These are phyloP conservation scores for Rhynchonema sp. DNA, from an alignment of 2,888 invertebrate genomes.

Conservation along the genomic window DNA sequence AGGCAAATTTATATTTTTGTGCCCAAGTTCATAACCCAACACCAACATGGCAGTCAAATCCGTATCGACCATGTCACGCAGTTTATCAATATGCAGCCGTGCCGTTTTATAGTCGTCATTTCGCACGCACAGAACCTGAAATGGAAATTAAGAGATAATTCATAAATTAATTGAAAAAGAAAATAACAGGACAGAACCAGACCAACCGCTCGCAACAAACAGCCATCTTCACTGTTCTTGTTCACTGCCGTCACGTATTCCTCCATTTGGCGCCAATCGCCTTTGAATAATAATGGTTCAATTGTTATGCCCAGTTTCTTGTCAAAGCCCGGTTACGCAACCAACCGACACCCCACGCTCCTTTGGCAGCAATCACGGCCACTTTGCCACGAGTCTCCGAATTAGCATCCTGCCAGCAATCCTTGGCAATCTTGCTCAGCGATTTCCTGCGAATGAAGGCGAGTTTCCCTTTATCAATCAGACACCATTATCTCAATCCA, in stretches of 20 bases:
- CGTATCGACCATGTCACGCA: slow-evolving; percentile 77
- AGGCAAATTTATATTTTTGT: too few species aligned
- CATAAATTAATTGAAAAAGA: too few species aligned
- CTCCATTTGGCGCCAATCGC: slow-evolving; percentile 81
- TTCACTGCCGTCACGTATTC: slow-evolving; percentile 71
- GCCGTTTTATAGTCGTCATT: neutral
- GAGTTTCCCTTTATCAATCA: too few species aligned
- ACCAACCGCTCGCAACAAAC: slow-evolving; percentile 85
- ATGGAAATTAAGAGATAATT: too few species aligned
- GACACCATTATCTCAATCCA: neutral
- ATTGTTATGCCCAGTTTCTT: too few species aligned
- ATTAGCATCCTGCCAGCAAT: slow-evolving; percentile 46
- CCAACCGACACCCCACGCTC: slow-evolving; percentile 70
- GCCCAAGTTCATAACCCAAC: neutral
- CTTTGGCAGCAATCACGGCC: slow-evolving; percentile 66
- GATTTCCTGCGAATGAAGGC: too few species aligned
- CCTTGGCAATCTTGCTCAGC: slow-evolving; percentile 11
- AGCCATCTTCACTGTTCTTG: slow-evolving; percentile 72
- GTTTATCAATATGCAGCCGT: slow-evolving; percentile 25
- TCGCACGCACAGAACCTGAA: slow-evolving; percentile 60
- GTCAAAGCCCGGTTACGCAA: too few species aligned
- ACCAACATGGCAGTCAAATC: slow-evolving; percentile 70
- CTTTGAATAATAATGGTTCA: slow-evolving; percentile 15
- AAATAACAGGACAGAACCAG: too few species aligned
- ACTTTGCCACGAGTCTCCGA: slow-evolving; percentile 38